Conservation (phyloP, 2,888 invertebrate species). For the Gnatocerus cornutus region DNA sequence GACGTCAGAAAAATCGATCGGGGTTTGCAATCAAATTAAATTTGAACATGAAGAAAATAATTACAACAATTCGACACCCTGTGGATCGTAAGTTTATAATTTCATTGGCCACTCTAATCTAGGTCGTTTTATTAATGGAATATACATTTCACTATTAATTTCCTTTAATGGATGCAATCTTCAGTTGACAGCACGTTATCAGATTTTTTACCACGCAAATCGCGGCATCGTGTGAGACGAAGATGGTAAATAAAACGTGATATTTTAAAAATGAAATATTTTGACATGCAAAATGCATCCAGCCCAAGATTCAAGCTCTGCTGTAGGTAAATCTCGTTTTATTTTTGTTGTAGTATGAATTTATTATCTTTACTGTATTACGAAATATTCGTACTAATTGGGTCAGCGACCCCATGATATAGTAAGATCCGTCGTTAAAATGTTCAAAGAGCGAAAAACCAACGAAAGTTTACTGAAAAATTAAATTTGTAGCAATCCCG, state of each 20-base stretch:
- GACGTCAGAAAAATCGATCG: too few species aligned
- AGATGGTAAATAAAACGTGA: constrained; percentile 12
- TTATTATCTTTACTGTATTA: constrained; percentile 24
- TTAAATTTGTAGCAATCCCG: too few species aligned
- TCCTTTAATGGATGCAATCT: constrained; percentile 26
- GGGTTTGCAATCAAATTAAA: too few species aligned
- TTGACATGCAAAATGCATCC: constrained; percentile 17
- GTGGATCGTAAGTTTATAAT: not conserved
- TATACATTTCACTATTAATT: constrained; percentile 21
- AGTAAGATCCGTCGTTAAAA: not conserved
- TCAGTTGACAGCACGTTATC: constrained; percentile 24
- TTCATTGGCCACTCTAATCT: constrained; percentile 13
- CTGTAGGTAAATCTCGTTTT: constrained; percentile 28
- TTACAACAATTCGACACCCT: too few species aligned
- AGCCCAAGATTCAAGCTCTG: constrained; percentile 17
- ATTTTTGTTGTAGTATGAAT: constrained; percentile 19
- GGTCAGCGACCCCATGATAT: constrained; percentile 15
- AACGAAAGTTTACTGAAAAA: too few species aligned
- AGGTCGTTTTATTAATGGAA: constrained; percentile 12
- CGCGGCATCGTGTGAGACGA: not conserved
- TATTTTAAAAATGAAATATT: constrained; percentile 29
- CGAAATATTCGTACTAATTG: constrained; percentile 28
- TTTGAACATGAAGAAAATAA: too few species aligned
- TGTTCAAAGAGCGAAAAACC: too few species aligned
- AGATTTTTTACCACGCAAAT: constrained; percentile 7